Base-by-base conservation (phyloP, 2,888 invertebrate species). In the Pseudoips prasinana region DNA sequence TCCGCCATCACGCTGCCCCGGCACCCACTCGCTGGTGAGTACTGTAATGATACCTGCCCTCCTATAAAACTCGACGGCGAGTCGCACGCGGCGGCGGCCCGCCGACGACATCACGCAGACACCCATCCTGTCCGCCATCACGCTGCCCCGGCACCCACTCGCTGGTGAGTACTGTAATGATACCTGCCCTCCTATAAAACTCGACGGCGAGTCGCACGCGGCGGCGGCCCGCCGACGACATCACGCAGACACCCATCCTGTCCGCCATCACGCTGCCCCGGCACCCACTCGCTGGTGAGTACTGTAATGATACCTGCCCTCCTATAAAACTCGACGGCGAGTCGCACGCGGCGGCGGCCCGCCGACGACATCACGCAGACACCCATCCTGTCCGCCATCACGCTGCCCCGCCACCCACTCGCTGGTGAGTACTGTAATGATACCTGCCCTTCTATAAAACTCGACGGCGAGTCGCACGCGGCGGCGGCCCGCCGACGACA, bases 81-180 rank as follows among this genome's bases (percentile, higher is more conserved):
- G 18, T 5, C 3, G 18, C 3, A 6, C 3, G 4, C 6, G 4
- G 18, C 4, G 18, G 6, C 6, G 3, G 3, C 4, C 3, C 3
- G 4, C 18, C 18, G 18, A 6, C 18, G 4, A 18, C 3, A 18
- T 22, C n/a, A 3, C n/a, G n/a, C 90, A n/a, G 22, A 28, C 28
- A 3, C 28, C 28, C 10, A 28, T 20, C 7, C 49, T 55, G 7
- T 57, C 53, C 10, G 46, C 54, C 33, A 59, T 54, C 24, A 57
- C 53, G 5, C 46, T 80, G 57, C 71, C 79, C 5, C 25, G 58
- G 1, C 68, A 64, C 23, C 63, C 63, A 18, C 53, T 56, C 8
- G 44, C 55, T 39, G 62, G 62, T 57, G 38, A 8, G n/a, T 9
- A 8, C 11, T 7, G 4, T 18, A 5, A 18, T 18, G 3, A 18